phyloP scores from a whole-genome alignment of 30 jellyfish, hydroid and myxozoan genomes.

The Hydra vulgaris region DNA sequence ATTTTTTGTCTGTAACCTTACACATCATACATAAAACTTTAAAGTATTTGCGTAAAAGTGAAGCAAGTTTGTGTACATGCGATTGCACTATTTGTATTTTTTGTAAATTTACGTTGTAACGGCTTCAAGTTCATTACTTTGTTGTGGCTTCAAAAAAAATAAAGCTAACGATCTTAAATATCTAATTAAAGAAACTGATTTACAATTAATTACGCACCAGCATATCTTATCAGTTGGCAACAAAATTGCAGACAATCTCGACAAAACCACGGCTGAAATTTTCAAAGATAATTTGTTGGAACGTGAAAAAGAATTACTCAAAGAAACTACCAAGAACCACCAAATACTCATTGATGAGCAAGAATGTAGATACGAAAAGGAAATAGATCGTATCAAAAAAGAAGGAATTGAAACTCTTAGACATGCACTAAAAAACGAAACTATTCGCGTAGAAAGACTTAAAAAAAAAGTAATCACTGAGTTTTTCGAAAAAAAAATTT shows the following conservation, averaged over 20 bases:
- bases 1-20: no score
- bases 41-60: no score
- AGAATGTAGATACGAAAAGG: neutral
- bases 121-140: neutral
- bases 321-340: neutral
- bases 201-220: neutral
- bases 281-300: neutral
- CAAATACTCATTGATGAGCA: neutral
- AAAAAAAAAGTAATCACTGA: neutral
- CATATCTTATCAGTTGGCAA: neutral
- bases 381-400: neutral
- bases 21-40: no score
- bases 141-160: neutral
- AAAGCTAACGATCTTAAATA: neutral
- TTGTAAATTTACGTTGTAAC: neutral
- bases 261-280: neutral
- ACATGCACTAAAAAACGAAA: neutral
- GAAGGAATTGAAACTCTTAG: neutral
- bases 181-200: neutral
- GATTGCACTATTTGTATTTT: no score
- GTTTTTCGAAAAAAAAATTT: neutral
- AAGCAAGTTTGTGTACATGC: no score
- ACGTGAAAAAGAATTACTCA: neutral
- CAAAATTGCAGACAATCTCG: neutral
- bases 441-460: neutral